Evolutionary conservation across 2,888 invertebrate genomes (phyloP).

Genomic region (Endomychus coccineus): DNA sequence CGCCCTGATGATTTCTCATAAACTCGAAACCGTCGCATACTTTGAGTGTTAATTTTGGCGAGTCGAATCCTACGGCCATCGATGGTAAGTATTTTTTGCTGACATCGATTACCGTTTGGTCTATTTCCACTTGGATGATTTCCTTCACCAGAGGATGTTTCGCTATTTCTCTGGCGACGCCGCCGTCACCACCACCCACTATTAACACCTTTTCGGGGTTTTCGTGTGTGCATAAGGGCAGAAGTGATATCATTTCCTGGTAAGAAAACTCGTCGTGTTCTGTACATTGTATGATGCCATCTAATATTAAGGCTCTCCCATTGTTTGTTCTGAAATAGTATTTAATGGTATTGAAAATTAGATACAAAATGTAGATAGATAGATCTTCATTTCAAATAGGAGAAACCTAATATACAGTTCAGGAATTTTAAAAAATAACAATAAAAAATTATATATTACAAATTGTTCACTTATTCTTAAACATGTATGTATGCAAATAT

Average conservation of each 20-base stretch:
- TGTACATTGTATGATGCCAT: conserved; percentile 95
- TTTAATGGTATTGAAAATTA: neutral
- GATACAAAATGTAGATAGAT: too few relatives aligned
- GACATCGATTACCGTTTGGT: conserved; percentile 81
- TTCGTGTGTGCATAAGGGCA: conserved; percentile 87
- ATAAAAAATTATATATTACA: too few relatives aligned
- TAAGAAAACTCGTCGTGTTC: conserved; percentile 95
- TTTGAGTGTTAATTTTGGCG: conserved; percentile 68
- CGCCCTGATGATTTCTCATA: conserved; percentile 73
- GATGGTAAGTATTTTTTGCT: conserved; percentile 84
- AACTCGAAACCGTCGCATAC: conserved; percentile 83
- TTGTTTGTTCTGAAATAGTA: conserved; percentile 55
- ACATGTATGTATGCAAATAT: too few relatives aligned
- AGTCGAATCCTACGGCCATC: conserved; percentile 81
- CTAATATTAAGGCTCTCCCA: conserved; percentile 82
- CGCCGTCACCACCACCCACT: conserved; percentile 97
- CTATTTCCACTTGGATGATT: conserved; percentile 91
- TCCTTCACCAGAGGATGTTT: conserved; percentile 86
- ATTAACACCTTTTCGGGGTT: conserved; percentile 87
- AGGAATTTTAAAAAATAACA: too few relatives aligned
- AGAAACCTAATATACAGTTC: too few relatives aligned
- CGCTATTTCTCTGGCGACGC: conserved; percentile 89
- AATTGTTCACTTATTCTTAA: too few relatives aligned
- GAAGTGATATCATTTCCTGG: conserved; percentile 96
- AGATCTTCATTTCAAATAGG: too few relatives aligned